A percentile compares a stretch with the other conserved stretches of the same genome.
Evolutionary conservation across 2,888 invertebrate genomes (phyloP).

Genomic region (Xanthorhoe spadicearia): DNA sequence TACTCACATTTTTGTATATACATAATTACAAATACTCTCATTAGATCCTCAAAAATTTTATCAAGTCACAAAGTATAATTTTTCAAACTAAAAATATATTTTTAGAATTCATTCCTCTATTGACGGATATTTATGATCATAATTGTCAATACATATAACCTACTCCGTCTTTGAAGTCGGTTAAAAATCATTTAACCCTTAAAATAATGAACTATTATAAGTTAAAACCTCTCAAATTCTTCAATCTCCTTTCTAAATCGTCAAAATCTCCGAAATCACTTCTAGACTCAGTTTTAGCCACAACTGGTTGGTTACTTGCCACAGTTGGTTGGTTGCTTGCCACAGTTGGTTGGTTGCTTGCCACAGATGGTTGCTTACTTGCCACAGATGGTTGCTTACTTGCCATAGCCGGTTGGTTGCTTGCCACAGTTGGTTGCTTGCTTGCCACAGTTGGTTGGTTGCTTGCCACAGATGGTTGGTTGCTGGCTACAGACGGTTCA

Average conservation of each 20-base stretch:
- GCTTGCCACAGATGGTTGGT: not conserved
- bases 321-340: not conserved
- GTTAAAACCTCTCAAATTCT: constrained; percentile 65
- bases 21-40: too few relatives aligned
- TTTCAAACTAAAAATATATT: too few relatives aligned
- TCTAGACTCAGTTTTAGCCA: not conserved
- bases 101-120: too few relatives aligned
- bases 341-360: not conserved
- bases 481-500: not conserved
- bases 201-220: constrained; percentile 53
- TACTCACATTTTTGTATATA: too few relatives aligned
- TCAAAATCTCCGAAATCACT: constrained; percentile 47
- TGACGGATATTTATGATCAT: too few relatives aligned
- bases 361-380: not conserved
- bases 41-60: too few relatives aligned
- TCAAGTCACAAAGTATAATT: too few relatives aligned
- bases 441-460: not conserved
- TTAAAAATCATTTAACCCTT: not conserved
- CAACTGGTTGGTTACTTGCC: not conserved
- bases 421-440: not conserved
- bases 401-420: not conserved
- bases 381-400: not conserved
- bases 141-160: too few relatives aligned
- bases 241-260: constrained; percentile 64
- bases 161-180: not conserved